Base-by-base conservation (phyloP, 2,113 vertebrate species). In the Notothenia coriiceps region DNA sequence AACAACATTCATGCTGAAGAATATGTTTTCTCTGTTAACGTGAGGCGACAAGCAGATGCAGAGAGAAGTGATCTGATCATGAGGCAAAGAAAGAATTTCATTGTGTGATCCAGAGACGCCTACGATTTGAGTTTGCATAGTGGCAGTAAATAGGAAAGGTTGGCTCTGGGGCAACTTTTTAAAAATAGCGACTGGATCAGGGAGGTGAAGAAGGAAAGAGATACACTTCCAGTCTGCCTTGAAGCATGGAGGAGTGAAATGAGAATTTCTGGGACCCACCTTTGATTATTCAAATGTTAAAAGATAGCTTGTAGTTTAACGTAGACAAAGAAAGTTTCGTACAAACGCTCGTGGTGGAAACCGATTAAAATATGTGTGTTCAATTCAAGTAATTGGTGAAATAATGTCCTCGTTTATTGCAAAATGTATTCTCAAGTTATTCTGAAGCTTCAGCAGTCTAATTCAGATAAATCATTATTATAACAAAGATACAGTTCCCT, bases 111-210 rank as follows among this genome's bases (percentile, higher is more conserved):
- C 4, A 47, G 66, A 10, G 14, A 25, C 0, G 18, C 51, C 60
- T 54, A 9, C 12, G 22, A 70, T 55, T 72, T 64, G 13, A 60
- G 47, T 79, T 75, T 63, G 64, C 75, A 71, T 65, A 71, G 74
- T 10, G 25, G 72, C 14, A 59, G 51, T n/a, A 68, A 78, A 65
- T 40, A 71, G 11, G 20, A 65, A 29, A 76, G 46, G 49, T 43
- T 69, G 52, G 61, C 76, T 70, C 12, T 33, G 50, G 60, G 40
- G 68, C 59, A 61, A 67, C 22, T 46, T 54, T 59, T 61, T 86
- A 82, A 81, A 89, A 84, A 86, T 73, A 90, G 75, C 56, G n/a
- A 51, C 63, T 75, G 64, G 69, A 79, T 82, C 59, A 74, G 63
- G 72, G 51, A 86, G 63, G 66, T 75, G 59, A 83, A 85, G 47